Evolutionary conservation across 2,113 vertebrate species (phyloP), one percentile per base, ranked within the genome.

Genomic region (Bos javanicus): DNA sequence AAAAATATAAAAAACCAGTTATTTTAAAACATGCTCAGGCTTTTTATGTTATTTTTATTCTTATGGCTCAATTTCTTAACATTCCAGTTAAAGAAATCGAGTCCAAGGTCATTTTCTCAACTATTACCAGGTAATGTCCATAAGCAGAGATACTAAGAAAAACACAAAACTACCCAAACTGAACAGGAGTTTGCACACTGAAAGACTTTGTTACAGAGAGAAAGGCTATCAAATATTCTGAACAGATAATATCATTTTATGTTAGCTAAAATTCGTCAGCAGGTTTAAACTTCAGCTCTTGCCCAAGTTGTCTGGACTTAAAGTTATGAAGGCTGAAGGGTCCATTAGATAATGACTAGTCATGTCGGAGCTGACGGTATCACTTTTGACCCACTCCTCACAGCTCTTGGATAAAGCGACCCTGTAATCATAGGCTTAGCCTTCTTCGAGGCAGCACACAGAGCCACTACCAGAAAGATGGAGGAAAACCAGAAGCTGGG

Each of bases 331-430:
- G 89, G 95, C 78, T 93, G 89, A 96, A 74, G 46, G 86, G 96
- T 95, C 94, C 89, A 96, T 90, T 95, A 95, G 86, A n/a, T 97
- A 95, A 97, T 95, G 71, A 97, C 95, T 87, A 64, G 86, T 67
- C 82, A 83, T 59, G 76, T 46, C 39, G 43, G 52, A n/a, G 36
- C 19, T 87, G 46, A 94, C 15, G 15, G 74, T 17, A 48, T 59
- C 59, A 48, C 76, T 96, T 96, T 78, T 83, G 95, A 95, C 76
- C 46, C 33, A 57, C 56, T 83, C 76, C 26, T 88, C 59, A 92
- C 5, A 88, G 92, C 76, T 94, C 89, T 87, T 39, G 83, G 95
- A 81, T 88, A 85, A 84, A 91, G 52, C 71, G 50, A 28, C 81
- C 92, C 96, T 94, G 5, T 91, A 94, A 98, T 98, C 97, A 97